phyloP scores from a whole-genome alignment of 1,140 invertebrate genomes.

The Zaprionus capensis region DNA sequence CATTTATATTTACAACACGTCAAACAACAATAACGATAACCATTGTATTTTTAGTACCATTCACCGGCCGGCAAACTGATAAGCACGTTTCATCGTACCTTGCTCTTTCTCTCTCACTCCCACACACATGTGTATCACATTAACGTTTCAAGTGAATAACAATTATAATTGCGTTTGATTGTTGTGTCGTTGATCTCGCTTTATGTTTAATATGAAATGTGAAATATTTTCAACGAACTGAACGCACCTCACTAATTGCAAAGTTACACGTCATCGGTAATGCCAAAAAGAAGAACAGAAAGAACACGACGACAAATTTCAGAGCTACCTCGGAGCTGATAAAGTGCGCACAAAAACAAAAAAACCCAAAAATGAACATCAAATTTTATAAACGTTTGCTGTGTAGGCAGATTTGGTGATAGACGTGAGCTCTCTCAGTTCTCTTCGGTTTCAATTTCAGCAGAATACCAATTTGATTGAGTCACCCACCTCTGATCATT shows the following conservation, averaged over 20 bases:
- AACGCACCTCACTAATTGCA: conserved; percentile 35
- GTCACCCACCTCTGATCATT: not conserved
- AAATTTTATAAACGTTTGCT: not conserved
- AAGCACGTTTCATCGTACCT: conserved; percentile 49
- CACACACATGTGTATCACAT: not conserved
- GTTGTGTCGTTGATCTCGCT: conserved; percentile 52
- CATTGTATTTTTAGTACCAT: conserved; percentile 40
- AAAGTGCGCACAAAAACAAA: conserved; percentile 3
- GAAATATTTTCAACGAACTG: conserved; percentile 20
- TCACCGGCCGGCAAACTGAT: conserved; percentile 73
- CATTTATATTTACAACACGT: conserved; percentile 57
- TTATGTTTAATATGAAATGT: conserved; percentile 28
- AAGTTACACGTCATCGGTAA: conserved; percentile 61
- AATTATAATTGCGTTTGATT: conserved; percentile 50
- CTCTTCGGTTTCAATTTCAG: not conserved
- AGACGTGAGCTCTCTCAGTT: not conserved
- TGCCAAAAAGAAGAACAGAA: not conserved
- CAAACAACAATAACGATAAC: conserved; percentile 47
- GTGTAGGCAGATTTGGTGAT: conserved; percentile 1
- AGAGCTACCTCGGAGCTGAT: conserved; percentile 5
- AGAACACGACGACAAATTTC: not conserved
- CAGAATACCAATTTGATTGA: not conserved
- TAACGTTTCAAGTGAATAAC: conserved; percentile 24
- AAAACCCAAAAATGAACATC: not conserved
- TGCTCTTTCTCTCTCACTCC: not conserved